These are phyloP conservation scores for Schizopygopsis malacanthus DNA, from an alignment of 2,797 vertebrate genomes.

Conservation along the genomic window DNA sequence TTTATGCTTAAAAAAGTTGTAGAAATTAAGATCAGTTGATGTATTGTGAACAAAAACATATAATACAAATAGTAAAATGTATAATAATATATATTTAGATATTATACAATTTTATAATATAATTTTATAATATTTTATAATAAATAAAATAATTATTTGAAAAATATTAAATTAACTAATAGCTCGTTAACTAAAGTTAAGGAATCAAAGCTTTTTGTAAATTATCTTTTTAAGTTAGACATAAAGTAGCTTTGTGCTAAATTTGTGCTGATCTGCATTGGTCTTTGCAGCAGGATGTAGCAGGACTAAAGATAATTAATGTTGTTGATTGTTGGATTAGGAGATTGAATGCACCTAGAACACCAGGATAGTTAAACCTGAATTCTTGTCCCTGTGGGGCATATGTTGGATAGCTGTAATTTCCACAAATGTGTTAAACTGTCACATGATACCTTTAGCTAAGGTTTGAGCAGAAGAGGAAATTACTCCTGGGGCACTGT, in stretches of 20 bases:
- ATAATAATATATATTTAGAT: too few relatives aligned
- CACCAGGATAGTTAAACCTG: not conserved
- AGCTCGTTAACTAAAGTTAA: not conserved
- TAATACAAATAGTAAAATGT: too few relatives aligned
- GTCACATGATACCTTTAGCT: not conserved
- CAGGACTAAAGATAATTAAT: not conserved
- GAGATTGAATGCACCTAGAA: not conserved
- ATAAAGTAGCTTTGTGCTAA: not conserved
- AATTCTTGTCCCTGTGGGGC: constrained; percentile 14
- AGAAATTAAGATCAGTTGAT: too few relatives aligned
- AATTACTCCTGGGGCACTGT: constrained; percentile 17
- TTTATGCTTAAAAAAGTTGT: too few relatives aligned
- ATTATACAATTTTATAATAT: too few relatives aligned
- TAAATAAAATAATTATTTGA: not conserved
- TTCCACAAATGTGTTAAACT: not conserved
- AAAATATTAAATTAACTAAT: not conserved
- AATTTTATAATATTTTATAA: too few relatives aligned
- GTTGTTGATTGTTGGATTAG: not conserved
- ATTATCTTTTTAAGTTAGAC: not conserved
- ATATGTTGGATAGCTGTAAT: not conserved
- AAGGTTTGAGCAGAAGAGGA: constrained; percentile 19
- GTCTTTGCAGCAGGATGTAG: not conserved
- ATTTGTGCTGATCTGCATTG: not conserved
- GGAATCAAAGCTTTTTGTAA: not conserved
- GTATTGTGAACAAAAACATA: too few relatives aligned